Evolutionary conservation across 2,797 vertebrate genomes (phyloP).

Genomic region (Cossypha caffra): DNA sequence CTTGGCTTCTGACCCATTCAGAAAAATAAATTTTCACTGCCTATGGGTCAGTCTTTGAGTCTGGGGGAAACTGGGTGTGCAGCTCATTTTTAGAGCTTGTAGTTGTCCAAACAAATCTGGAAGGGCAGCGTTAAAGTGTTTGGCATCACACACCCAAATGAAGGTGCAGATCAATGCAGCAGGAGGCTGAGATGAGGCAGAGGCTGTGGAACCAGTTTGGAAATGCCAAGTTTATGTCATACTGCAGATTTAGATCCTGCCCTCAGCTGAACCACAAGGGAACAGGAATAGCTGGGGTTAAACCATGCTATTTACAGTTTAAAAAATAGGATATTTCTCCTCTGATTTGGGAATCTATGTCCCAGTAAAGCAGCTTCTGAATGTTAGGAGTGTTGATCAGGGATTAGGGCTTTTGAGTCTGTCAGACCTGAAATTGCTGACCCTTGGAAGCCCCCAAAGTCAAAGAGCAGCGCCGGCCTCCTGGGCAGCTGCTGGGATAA

Average conservation of each 20-base stretch:
- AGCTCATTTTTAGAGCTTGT: neutral
- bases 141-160: neutral
- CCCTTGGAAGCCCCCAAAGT: neutral
- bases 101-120: neutral
- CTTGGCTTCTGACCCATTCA: neutral
- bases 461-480: neutral
- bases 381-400: neutral
- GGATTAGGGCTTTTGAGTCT: neutral
- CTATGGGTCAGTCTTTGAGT: neutral
- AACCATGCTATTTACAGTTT: neutral
- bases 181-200: neutral
- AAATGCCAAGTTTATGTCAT: neutral
- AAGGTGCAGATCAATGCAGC: neutral
- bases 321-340: neutral
- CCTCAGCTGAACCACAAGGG: neutral
- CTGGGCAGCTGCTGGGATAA: neutral
- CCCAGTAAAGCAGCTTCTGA: neutral
- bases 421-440: neutral
- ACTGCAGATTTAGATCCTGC: neutral
- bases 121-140: neutral
- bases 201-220: neutral
- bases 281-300: neutral
- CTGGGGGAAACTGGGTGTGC: rapidly evolving
- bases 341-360: neutral
- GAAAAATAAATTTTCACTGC: neutral